Evolutionary conservation across 2,113 vertebrate species (phyloP), one percentile per base, ranked within the genome.

Genomic region (Tor tambroides): DNA sequence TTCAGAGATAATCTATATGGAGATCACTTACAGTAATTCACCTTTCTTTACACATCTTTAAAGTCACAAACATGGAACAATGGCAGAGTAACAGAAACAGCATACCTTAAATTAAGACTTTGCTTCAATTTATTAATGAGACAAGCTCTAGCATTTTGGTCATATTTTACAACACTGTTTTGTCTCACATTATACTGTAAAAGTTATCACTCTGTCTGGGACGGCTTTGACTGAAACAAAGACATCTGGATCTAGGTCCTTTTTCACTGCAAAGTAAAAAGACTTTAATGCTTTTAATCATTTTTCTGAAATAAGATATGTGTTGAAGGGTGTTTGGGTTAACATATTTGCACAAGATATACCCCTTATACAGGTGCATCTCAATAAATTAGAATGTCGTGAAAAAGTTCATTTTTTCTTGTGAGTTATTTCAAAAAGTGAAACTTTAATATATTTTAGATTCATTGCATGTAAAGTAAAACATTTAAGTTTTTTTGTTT

Each of bases 81-180:
- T 26, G 75, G 23, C 12, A 63, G 84, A 74, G 43, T 26, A 14
- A 63, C 59, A 28, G 26, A 74, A 28, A 32, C 19, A 35, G 30
- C 28, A 30, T 35, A 86, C 17, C 51, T 76, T 72, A 30, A 76
- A 54, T 77, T 32, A 67, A 69, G 43, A 67, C 26, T 35, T 15
- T 79, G 46, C 23, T 79, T 85, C 51, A 30, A 83, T 56, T 83
- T 72, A 35, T 78, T 35, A 87, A 87, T 76, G 15, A 84, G 51
- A 74, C 49, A 74, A 46, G 63, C 14, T 3, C 61, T 85, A 86
- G 80, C 30, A 41, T 83, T 84, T 63, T 23, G 41, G 69, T 78
- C 85, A 85, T 85, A 89, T 89, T 91, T 91, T 87, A 89, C n/a
- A 19, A 65, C 23, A 65, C 15, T 76, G 71, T 86, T 86, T 89